Conservation (phyloP, 64 coral and sea anemone genomes). For the Pocillopora verrucosa region DNA sequence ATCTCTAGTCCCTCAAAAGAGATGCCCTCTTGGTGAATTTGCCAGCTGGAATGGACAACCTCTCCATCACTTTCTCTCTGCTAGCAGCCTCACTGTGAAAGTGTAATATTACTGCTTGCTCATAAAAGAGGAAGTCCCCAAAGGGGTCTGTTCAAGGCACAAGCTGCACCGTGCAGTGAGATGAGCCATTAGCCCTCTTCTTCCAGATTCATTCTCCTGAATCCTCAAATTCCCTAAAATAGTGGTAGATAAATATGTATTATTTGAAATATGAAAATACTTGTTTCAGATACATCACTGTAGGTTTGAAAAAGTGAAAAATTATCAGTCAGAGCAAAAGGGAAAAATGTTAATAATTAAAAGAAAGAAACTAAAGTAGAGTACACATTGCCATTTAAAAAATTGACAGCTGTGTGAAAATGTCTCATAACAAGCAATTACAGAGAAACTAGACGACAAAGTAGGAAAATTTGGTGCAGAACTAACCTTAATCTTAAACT, state of each 20-base stretch:
- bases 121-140: not conserved
- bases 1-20: slow-evolving; percentile 49
- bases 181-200: slow-evolving; percentile 40
- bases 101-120: not conserved
- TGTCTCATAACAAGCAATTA: too few relatives aligned
- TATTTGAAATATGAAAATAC: slow-evolving; percentile 27
- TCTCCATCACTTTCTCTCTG: slow-evolving; percentile 25
- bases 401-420: too few relatives aligned
- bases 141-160: not conserved
- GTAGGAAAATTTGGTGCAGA: too few relatives aligned
- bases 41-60: slow-evolving; percentile 17
- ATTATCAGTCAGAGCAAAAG: too few relatives aligned
- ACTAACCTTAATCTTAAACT: too few relatives aligned
- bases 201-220: slow-evolving; percentile 10
- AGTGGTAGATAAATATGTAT: not conserved
- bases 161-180: slow-evolving; percentile 25
- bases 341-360: too few relatives aligned
- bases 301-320: too few relatives aligned
- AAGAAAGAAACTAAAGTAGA: too few relatives aligned
- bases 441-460: too few relatives aligned
- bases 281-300: not conserved
- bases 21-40: slow-evolving; percentile 7
- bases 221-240: slow-evolving; percentile 15
- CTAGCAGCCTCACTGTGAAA: slow-evolving; percentile 35
- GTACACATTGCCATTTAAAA: too few relatives aligned